Evolutionary conservation across 2,113 vertebrate species (phyloP).

Genomic region (Megaceryle maxima): DNA sequence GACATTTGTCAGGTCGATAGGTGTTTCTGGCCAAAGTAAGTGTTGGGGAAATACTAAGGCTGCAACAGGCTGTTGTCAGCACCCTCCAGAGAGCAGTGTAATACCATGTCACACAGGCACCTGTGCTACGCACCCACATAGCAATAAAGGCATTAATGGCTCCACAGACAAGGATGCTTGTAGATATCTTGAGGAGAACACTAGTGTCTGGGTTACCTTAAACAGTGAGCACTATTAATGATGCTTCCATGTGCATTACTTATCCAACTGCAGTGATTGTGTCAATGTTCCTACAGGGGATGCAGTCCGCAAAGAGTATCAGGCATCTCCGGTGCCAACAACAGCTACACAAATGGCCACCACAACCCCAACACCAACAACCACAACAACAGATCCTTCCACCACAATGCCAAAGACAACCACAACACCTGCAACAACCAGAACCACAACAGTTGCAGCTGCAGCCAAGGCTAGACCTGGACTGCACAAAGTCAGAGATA

Average conservation of each 20-base stretch:
- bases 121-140: not conserved
- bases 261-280: not conserved
- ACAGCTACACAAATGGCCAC: slow-evolving; percentile 28
- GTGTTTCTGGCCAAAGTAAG: not conserved
- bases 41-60: not conserved
- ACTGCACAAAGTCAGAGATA: slow-evolving; percentile 80
- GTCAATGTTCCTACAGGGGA: slow-evolving; percentile 18
- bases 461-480: slow-evolving; percentile 69
- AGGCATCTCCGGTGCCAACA: not conserved
- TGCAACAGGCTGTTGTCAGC: not conserved
- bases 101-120: not conserved
- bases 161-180: not conserved
- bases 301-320: not conserved
- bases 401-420: slow-evolving; percentile 55
- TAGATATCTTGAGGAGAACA: not conserved
- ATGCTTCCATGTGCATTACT: not conserved
- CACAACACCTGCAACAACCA: slow-evolving; percentile 57
- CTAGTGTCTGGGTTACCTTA: not conserved
- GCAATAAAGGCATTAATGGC: not conserved
- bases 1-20: not conserved
- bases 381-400: slow-evolving; percentile 11
- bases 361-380: slow-evolving; percentile 16
- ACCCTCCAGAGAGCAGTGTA: not conserved
- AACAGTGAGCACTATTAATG: not conserved
- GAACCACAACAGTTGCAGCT: not conserved